These are phyloP conservation scores for Cheilinus undulatus DNA, from an alignment of 2,113 vertebrate species.

Conservation along the genomic window DNA sequence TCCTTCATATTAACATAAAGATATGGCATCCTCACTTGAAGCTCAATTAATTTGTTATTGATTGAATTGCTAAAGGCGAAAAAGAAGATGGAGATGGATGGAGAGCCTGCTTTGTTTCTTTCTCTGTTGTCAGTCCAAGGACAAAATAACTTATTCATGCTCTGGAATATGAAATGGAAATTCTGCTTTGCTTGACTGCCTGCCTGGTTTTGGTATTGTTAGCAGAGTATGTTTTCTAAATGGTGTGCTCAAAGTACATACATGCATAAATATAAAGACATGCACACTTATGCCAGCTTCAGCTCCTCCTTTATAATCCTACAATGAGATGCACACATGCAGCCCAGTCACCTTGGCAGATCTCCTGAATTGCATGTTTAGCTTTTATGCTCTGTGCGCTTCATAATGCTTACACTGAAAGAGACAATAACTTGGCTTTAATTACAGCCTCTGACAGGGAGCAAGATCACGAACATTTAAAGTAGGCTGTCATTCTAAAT, in stretches of 20 bases:
- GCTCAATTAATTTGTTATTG: constrained; percentile 17
- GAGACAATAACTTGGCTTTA: too few relatives aligned
- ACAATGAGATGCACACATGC: constrained; percentile 22
- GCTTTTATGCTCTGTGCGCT: not conserved
- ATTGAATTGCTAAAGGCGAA: constrained; percentile 8
- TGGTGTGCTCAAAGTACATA: not conserved
- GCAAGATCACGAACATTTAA: not conserved
- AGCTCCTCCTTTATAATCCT: constrained; percentile 9
- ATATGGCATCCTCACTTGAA: constrained; percentile 1
- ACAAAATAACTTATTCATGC: constrained; percentile 51
- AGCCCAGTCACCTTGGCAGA: constrained; percentile 28
- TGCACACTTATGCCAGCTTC: not conserved
- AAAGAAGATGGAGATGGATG: constrained; percentile 3
- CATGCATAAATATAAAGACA: not conserved
- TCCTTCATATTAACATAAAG: not conserved
- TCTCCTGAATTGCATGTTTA: not conserved
- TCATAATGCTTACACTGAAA: not conserved
- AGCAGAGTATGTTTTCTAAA: not conserved
- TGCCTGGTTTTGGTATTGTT: not conserved
- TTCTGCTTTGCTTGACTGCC: constrained; percentile 2
- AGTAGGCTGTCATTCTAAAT: not conserved
- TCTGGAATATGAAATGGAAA: constrained; percentile 23
- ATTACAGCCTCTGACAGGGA: not conserved
- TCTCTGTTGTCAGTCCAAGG: constrained; percentile 36
- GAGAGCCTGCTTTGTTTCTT: not conserved